Percentiles rank a stretch among this genome's conserved stretches.
These are phyloP conservation scores for Crenuchus spilurus DNA, from an alignment of 2,797 vertebrate species.

Conservation along the genomic window DNA sequence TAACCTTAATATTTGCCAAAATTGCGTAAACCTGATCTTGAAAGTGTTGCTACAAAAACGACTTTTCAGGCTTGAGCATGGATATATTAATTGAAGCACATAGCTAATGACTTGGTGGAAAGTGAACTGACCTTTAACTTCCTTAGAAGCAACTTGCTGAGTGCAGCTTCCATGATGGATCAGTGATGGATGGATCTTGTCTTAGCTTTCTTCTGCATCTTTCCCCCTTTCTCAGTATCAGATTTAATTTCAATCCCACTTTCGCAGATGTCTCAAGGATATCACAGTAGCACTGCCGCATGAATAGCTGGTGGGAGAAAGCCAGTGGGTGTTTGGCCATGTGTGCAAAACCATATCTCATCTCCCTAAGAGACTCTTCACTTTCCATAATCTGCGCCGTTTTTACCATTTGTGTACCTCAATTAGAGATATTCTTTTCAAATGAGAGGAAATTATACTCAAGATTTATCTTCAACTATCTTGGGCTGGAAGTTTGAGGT, in stretches of 20 bases:
- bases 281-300: constrained; percentile 16
- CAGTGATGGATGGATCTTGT: constrained; percentile 10
- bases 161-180: constrained; percentile 6
- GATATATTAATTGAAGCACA: background rate
- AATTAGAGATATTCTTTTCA: constrained; percentile 27
- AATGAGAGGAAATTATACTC: background rate
- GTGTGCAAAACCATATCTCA: constrained; percentile 19
- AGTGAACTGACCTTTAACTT: background rate
- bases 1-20: no score
- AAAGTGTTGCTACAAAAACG: background rate
- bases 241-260: constrained; percentile 31
- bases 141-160: constrained; percentile 8
- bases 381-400: constrained; percentile 36
- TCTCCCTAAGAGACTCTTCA: constrained; percentile 31
- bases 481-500: constrained; percentile 6
- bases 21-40: no score
- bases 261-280: constrained; percentile 10
- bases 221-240: constrained; percentile 5
- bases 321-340: constrained; percentile 42
- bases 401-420: constrained; percentile 6
- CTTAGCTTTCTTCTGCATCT: constrained; percentile 4
- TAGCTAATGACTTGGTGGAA: background rate
- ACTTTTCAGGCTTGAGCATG: background rate
- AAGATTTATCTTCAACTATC: background rate
- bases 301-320: constrained; percentile 25